Base-by-base conservation (phyloP, 2,113 vertebrate species). In the Elanus axillaris region DNA sequence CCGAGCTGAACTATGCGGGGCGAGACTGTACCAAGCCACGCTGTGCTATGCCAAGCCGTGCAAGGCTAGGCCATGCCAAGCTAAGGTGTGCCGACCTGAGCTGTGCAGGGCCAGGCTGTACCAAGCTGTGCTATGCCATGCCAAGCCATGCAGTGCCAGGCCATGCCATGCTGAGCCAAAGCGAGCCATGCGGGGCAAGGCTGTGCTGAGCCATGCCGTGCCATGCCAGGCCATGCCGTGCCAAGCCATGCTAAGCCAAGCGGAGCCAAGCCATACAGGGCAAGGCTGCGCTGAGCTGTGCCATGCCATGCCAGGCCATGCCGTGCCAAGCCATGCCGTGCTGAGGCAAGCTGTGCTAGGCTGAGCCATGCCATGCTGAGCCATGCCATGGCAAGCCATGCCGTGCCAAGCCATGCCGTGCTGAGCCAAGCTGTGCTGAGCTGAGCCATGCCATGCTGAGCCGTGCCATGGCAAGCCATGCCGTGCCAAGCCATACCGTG, bases 401-500 rank as follows among this genome's bases (percentile, higher is more conserved):
- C 62, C 8, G 8, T 22, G 63, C 42, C 5, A 3, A 40, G 19
- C 36, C 19, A 40, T 2, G 50, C n/a, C 7, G 15, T 26, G 59
- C n/a, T 3, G 12, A 10, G 25, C 45, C 18, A 13, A 6, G n/a
- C 67, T 6, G 26, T 31, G 56, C 43, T 2, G 21, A 18, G 22
- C 77, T 29, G 16, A 12, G 22, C 29, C 29, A 11, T 34, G 82
- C 55, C 56, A 34, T 1, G 17, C 63, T 14, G 40, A 31, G 59
- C 59, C 59, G 14, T 34, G 82, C 55, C n/a, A n/a, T n/a, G n/a
- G n/a, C 56, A 34, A 18, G 0, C 4, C 85, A 1, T 10, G 22
- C 29, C 29, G 14, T 34, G 82, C 55, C 56, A 34, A 18, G 0
- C 4, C 85, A 1, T 10, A 14, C 22, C 1, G 0, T 1, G 17